Base-by-base conservation (phyloP, 2,797 vertebrate genomes). In the Anomalospiza imberbis region DNA sequence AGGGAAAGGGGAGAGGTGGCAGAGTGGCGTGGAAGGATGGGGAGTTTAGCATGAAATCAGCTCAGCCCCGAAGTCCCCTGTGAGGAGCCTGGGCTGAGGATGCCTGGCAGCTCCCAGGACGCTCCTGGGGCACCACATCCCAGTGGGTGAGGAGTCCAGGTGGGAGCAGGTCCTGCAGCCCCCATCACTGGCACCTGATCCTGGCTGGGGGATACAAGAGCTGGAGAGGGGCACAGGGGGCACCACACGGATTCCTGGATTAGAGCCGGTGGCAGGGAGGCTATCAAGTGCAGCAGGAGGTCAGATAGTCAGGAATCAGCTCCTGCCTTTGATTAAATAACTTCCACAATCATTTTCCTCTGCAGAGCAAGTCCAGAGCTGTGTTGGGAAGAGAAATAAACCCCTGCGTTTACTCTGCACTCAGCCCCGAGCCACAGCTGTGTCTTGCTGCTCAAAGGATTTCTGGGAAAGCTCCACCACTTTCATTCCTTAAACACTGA, bases 401-500 rank as follows among this genome's bases (percentile, higher is more conserved):
- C 44, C 66, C 84, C 58, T 4, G 0, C 16, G 3, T 67, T 51
- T 48, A 78, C 84, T 76, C 88, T 54, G 54, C 36, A 2, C 89
- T 61, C 61, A 29, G 89, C 93, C 79, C 18, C 13, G 48, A 74
- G 96, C 94, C 66, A 3, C 28, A 1, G n/a, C n/a, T 51, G 66
- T 75, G 55, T 91, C 95, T 95, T 4, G 63, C 85, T 68, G 91
- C 97, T 96, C 87, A 90, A 76, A 94, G 96, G 87, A 94, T 96
- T 88, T 88, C 94, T 93, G 74, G 17, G 44, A 80, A 94, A 94
- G 89, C 96, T 83, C 85, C 60, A 9, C 88, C 66, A 31, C 97
- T 97, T 97, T 96, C 92, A 94, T 96, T 96, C 95, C 96, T 96
- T 97, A 96, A 97, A 95, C 84, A 88, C 79, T 71, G 58, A 96